Evolutionary conservation across 2,888 invertebrate genomes (phyloP).

Genomic region (Drosophila acutilabella): DNA sequence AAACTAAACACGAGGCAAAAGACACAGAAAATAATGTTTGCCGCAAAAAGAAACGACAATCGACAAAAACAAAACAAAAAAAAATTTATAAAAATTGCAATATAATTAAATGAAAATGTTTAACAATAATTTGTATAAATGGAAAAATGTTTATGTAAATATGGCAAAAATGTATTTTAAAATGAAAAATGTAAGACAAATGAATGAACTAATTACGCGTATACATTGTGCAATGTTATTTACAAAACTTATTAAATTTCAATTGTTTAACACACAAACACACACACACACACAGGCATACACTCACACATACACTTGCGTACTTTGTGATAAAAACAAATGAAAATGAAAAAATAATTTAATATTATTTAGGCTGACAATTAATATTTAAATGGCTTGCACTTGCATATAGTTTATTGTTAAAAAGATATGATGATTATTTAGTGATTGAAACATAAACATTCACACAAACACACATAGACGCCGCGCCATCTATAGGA

Average conservation of each 20-base stretch:
- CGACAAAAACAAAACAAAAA: slow-evolving; percentile 44
- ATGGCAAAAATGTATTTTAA: slow-evolving; percentile 18
- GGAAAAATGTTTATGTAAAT: slow-evolving; percentile 39
- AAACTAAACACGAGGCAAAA: slow-evolving; percentile 37
- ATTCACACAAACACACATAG: slow-evolving; percentile 9
- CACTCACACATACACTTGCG: slow-evolving; percentile 24
- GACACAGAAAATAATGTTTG: slow-evolving; percentile 36
- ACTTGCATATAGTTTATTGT: slow-evolving; percentile 47
- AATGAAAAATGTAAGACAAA: slow-evolving; percentile 20
- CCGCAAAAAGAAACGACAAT: slow-evolving; percentile 66
- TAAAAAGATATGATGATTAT: slow-evolving; percentile 3
- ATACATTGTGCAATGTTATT: slow-evolving; percentile 32
- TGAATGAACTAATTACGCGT: slow-evolving; percentile 21
- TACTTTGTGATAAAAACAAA: slow-evolving; percentile 57
- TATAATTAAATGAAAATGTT: slow-evolving; percentile 12
- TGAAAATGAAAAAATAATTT: slow-evolving; percentile 10
- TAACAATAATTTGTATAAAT: slow-evolving; percentile 38
- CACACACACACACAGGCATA: slow-evolving; percentile 6
- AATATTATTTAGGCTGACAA: slow-evolving; percentile 52
- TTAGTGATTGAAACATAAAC: not conserved
- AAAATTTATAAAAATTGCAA: slow-evolving; percentile 23
- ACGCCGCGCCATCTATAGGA: slow-evolving; percentile 11
- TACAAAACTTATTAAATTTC: slow-evolving; percentile 27
- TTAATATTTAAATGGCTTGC: slow-evolving; percentile 47
- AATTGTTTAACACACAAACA: slow-evolving; percentile 36